Conservation (phyloP, 2,888 invertebrate genomes). For the Plebejus melissa region DNA sequence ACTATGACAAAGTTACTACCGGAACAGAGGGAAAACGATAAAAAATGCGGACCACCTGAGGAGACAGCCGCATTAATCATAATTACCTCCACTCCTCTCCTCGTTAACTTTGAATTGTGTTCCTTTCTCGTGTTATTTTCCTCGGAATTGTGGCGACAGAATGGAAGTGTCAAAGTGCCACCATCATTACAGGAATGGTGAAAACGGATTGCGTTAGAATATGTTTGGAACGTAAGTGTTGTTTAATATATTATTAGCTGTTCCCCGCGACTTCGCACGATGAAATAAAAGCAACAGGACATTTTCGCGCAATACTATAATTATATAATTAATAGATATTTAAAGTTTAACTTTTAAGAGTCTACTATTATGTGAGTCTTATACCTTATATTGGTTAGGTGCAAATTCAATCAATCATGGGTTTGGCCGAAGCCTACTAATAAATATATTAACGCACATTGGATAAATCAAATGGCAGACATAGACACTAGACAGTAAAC, state of each 20-base stretch:
- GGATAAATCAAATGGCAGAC: too few relatives aligned
- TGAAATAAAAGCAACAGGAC: neutral
- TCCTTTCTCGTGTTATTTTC: constrained; percentile 3
- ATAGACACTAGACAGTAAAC: too few relatives aligned
- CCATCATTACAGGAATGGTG: neutral
- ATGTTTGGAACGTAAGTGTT: neutral
- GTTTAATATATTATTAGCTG: neutral
- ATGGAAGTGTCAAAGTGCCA: constrained; percentile 18
- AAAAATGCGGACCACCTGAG: constrained; percentile 16
- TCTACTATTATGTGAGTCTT: too few relatives aligned
- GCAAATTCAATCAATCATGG: too few relatives aligned
- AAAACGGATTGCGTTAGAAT: neutral
- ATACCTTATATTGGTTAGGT: too few relatives aligned
- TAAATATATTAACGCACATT: too few relatives aligned
- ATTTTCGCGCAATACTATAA: neutral
- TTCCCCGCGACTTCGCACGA: too few relatives aligned
- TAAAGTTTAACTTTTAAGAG: too few relatives aligned
- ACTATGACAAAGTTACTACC: neutral
- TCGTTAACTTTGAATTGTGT: constrained; percentile 18
- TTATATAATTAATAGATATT: too few relatives aligned
- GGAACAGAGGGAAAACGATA: neutral
- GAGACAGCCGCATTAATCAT: constrained; percentile 7
- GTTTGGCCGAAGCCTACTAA: too few relatives aligned
- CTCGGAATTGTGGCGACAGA: neutral
- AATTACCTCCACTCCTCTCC: constrained; percentile 15